Percentiles rank a stretch among this genome's conserved stretches.
Conservation (phyloP, 2,888 invertebrate genomes). For the Kryphioiulus occultus region DNA sequence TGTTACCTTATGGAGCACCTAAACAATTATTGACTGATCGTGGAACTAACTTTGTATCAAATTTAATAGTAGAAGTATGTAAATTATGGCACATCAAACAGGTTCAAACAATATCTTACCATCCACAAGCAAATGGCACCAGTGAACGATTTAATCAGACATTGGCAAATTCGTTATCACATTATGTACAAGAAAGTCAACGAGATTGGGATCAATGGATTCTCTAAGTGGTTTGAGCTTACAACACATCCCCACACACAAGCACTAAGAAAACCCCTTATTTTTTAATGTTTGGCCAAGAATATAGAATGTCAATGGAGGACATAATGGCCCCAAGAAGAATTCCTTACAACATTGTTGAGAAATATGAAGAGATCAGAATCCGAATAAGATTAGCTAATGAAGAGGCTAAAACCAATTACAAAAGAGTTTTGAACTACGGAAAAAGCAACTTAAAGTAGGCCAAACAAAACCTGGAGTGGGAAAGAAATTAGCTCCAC, state of each 20-base stretch:
- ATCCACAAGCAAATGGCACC: conserved; percentile 56
- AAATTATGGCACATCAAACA: conserved; percentile 53
- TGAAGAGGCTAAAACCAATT: too few species aligned
- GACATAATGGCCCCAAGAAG: too few species aligned
- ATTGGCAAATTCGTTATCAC: conserved; percentile 54
- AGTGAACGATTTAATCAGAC: conserved; percentile 57
- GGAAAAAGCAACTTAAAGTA: too few species aligned
- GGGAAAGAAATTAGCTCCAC: too few species aligned
- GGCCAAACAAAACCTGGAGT: too few species aligned
- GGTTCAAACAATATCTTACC: conserved; percentile 54
- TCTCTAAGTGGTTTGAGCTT: too few species aligned
- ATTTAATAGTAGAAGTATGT: conserved; percentile 53
- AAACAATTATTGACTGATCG: conserved; percentile 57
- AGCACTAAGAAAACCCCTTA: neutral
- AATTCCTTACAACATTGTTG: too few species aligned
- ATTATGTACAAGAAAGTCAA: conserved; percentile 56
- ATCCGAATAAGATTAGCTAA: too few species aligned
- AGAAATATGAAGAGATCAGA: too few species aligned
- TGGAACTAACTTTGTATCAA: conserved; percentile 55
- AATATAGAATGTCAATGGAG: neutral
- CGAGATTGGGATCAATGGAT: conserved; percentile 56
- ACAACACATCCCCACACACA: neutral
- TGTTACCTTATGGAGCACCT: conserved; percentile 56
- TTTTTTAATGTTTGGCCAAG: neutral
- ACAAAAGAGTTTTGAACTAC: too few species aligned